phyloP scores from a whole-genome alignment of 2,888 invertebrate genomes.

The Plebejus anna region DNA sequence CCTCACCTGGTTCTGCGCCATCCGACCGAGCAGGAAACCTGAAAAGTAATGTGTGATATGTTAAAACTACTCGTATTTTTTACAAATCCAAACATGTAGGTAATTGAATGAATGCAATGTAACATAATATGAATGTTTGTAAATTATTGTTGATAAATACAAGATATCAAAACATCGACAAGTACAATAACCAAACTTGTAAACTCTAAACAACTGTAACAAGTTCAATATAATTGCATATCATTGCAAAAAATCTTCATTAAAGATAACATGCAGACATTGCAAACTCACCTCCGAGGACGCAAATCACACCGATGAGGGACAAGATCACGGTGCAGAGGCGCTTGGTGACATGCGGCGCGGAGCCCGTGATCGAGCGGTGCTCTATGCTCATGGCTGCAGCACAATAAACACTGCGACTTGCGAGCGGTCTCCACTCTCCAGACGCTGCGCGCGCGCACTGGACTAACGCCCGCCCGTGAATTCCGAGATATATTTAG shows the following conservation, averaged over 20 bases:
- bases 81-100: neutral
- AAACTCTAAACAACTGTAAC: neutral
- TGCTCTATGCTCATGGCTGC: slow-evolving; percentile 51
- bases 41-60: slow-evolving; percentile 40
- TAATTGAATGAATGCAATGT: neutral
- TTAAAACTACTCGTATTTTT: neutral
- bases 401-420: slow-evolving; percentile 32
- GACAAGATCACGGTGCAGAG: slow-evolving; percentile 58
- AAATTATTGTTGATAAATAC: neutral
- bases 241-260: neutral
- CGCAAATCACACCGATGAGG: slow-evolving; percentile 58
- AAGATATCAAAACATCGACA: neutral
- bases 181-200: neutral
- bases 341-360: slow-evolving; percentile 59
- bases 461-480: slow-evolving; percentile 47
- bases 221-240: neutral
- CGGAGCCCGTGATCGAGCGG: slow-evolving; percentile 49
- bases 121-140: neutral
- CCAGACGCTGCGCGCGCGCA: slow-evolving; percentile 35
- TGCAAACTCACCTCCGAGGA: slow-evolving; percentile 61
- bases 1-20: slow-evolving; percentile 54
- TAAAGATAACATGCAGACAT: neutral
- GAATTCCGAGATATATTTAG: slow-evolving; percentile 62
- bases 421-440: slow-evolving; percentile 31
- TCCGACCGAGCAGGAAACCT: slow-evolving; percentile 65